Evolutionary conservation across 2,797 vertebrate species (phyloP).

Genomic region (Platyrinchus mystaceus): DNA sequence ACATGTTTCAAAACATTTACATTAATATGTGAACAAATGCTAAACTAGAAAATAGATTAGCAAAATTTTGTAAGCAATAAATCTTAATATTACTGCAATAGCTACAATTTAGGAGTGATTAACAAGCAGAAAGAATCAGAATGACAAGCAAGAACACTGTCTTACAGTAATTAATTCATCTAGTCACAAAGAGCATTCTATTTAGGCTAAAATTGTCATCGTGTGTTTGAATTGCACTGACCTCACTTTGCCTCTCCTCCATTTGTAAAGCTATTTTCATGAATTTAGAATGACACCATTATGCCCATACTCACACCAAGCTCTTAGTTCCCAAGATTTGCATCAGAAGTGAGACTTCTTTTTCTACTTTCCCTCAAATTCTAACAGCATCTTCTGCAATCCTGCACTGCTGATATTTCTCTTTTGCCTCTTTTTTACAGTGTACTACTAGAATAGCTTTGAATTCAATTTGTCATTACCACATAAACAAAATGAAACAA

Average conservation of each 20-base stretch:
- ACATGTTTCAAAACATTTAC: neutral
- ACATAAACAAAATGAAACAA: neutral
- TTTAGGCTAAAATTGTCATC: conserved; percentile 66
- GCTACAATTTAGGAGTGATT: conserved; percentile 62
- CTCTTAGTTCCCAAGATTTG: conserved; percentile 61
- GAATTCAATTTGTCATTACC: neutral
- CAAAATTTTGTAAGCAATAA: conserved; percentile 22
- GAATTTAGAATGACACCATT: conserved; percentile 68
- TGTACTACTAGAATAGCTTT: neutral
- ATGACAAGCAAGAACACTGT: conserved; percentile 70
- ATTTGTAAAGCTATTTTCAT: conserved; percentile 68
- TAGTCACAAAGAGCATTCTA: conserved; percentile 65
- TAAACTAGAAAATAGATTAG: neutral
- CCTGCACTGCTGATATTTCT: neutral
- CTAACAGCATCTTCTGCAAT: neutral
- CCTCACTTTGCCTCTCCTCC: conserved; percentile 66
- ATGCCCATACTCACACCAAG: conserved; percentile 31
- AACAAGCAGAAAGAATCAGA: conserved; percentile 68
- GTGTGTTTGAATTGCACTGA: conserved; percentile 60
- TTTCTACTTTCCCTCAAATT: conserved; percentile 25
- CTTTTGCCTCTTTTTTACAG: neutral
- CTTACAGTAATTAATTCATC: conserved; percentile 70
- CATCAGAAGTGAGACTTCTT: conserved; percentile 63
- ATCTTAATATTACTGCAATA: conserved; percentile 47
- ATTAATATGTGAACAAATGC: neutral